These are phyloP conservation scores for Cryptops parisi DNA, from an alignment of 2,888 invertebrate species.

Conservation along the genomic window DNA sequence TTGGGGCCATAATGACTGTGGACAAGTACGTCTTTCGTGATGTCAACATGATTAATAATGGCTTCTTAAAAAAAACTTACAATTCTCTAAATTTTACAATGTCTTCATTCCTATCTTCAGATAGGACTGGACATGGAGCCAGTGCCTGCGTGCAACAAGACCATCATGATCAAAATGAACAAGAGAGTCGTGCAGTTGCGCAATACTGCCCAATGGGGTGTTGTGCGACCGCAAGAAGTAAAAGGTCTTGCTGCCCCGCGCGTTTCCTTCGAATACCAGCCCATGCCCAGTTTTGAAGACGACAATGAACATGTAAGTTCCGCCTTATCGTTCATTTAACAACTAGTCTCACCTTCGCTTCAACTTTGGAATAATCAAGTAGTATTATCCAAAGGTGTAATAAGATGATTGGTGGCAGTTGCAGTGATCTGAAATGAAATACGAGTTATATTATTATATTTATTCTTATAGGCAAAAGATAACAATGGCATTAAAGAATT, in stretches of 20 bases:
- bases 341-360: no score
- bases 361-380: no score
- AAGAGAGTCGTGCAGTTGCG: slow-evolving; percentile 9
- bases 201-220: slow-evolving; percentile 11
- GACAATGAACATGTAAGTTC: no score
- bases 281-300: neutral
- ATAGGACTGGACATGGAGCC: slow-evolving; percentile 1
- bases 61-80: neutral
- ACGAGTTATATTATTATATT: no score
- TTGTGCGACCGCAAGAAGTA: slow-evolving; percentile 8
- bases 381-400: no score
- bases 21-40: slow-evolving; percentile 47
- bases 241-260: neutral
- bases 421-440: no score
- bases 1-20: slow-evolving; percentile 56
- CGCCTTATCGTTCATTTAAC: no score
- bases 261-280: neutral
- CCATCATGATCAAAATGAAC: slow-evolving; percentile 9
- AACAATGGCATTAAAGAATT: no score
- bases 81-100: neutral
- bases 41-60: neutral
- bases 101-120: neutral
- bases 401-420: no score
- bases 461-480: no score
- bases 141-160: neutral